Conservation (phyloP, 1,140 invertebrate species). For the Drosophila chauvacae region DNA sequence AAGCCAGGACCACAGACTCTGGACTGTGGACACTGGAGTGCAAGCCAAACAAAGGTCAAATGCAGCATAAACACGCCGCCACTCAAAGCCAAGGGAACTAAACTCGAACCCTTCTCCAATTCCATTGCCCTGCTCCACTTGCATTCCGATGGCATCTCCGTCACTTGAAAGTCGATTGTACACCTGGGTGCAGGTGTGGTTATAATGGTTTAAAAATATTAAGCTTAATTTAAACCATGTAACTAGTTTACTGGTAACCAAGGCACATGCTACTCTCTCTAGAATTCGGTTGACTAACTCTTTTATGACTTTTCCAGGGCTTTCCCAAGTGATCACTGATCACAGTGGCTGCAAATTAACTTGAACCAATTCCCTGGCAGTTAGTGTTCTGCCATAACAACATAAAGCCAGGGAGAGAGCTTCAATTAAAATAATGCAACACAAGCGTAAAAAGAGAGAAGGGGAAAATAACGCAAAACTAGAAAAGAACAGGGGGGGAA, state of each 20-base stretch:
- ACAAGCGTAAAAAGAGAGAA: slow-evolving; percentile 36
- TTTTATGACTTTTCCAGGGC: background rate
- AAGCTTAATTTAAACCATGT: background rate
- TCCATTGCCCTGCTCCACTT: background rate
- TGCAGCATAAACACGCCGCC: slow-evolving; percentile 47
- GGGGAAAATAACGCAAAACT: slow-evolving; percentile 18
- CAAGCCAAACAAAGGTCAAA: slow-evolving; percentile 59
- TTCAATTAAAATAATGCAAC: slow-evolving; percentile 57
- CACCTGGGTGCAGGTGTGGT: background rate
- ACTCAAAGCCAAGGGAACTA: slow-evolving; percentile 1
- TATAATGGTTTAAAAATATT: background rate
- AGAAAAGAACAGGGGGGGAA: too few species aligned
- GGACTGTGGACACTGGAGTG: slow-evolving; percentile 19
- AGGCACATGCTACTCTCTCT: background rate
- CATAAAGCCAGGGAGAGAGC: slow-evolving; percentile 12
- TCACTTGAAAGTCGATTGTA: background rate
- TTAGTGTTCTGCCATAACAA: slow-evolving; percentile 18
- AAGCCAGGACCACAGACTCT: background rate
- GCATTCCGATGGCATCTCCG: background rate
- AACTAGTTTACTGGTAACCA: background rate
- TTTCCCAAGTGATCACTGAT: slow-evolving; percentile 6
- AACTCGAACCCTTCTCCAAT: background rate
- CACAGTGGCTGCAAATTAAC: background rate
- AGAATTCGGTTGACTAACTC: background rate
- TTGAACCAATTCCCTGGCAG: slow-evolving; percentile 25